phyloP scores from a whole-genome alignment of 1,140 invertebrate species.

The Bombyx mandarina region DNA sequence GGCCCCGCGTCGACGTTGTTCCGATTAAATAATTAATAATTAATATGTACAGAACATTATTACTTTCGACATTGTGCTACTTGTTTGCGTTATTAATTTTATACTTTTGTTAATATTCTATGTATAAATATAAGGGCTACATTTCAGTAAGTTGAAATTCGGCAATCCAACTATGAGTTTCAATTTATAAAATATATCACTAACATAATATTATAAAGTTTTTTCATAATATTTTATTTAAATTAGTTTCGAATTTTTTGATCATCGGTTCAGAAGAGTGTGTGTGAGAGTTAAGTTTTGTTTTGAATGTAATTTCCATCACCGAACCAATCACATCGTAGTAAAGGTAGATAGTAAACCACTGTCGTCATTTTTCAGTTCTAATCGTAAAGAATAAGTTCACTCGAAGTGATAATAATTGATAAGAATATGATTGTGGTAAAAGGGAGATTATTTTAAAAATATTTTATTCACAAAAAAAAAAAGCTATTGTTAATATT shows the following conservation, averaged over 20 bases:
- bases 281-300: no score
- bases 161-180: neutral
- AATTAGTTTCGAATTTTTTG: no score
- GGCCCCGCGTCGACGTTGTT: constrained; percentile 19
- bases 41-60: constrained; percentile 52
- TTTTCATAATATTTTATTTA: neutral
- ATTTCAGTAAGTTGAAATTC: neutral
- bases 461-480: constrained; percentile 12
- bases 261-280: no score
- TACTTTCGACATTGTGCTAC: constrained; percentile 30
- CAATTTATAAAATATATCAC: neutral
- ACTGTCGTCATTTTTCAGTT: constrained; percentile 21
- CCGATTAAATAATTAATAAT: constrained; percentile 28
- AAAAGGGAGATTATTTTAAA: constrained; percentile 61
- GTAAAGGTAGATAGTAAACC: constrained; percentile 17
- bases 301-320: constrained; percentile 14
- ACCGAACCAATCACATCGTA: constrained; percentile 28
- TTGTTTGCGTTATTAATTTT: constrained; percentile 33
- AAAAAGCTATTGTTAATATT: neutral
- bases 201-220: neutral
- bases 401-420: constrained; percentile 46
- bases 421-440: constrained; percentile 45
- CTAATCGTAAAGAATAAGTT: constrained; percentile 30
- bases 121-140: constrained; percentile 3
- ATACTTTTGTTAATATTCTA: constrained; percentile 28